Conservation (phyloP, 2,113 vertebrate species). For the Mus spicilegus region DNA sequence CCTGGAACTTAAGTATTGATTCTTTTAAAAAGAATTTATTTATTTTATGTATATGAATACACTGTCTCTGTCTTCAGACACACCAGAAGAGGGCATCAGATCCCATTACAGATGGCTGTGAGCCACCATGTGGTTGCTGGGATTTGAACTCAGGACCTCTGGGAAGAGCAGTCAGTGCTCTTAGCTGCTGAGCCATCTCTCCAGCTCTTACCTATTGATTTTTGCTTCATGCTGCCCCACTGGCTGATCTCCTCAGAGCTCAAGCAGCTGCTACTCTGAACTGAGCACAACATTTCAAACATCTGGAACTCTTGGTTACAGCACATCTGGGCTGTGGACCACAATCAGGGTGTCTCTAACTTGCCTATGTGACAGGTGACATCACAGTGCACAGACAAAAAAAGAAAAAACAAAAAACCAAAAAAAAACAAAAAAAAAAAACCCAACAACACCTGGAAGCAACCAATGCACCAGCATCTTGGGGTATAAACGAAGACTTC, state of each 20-base stretch:
- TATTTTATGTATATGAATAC: no score
- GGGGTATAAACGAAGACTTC: conserved; percentile 87
- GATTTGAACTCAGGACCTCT: no score
- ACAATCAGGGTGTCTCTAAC: conserved; percentile 64
- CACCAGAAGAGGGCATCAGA: no score
- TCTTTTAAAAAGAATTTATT: neutral
- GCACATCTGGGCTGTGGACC: conserved; percentile 86
- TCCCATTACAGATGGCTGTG: no score
- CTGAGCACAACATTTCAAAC: neutral
- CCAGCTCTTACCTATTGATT: neutral
- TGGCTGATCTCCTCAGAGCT: neutral
- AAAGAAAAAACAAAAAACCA: no score
- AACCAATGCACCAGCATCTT: neutral
- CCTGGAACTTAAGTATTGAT: conserved; percentile 85
- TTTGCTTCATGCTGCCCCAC: neutral
- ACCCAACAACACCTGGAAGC: conserved; percentile 73
- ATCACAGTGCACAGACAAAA: conserved; percentile 91
- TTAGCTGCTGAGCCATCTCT: no score
- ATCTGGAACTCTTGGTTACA: conserved; percentile 80
- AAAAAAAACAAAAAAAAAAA: no score
- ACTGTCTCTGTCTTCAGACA: no score
- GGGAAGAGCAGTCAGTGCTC: no score
- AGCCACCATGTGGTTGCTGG: no score
- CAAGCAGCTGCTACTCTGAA: neutral
- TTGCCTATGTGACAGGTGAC: conserved; percentile 88